These are phyloP conservation scores for Poeciliopsis infans DNA, from an alignment of 2,797 vertebrate species.

Conservation along the genomic window DNA sequence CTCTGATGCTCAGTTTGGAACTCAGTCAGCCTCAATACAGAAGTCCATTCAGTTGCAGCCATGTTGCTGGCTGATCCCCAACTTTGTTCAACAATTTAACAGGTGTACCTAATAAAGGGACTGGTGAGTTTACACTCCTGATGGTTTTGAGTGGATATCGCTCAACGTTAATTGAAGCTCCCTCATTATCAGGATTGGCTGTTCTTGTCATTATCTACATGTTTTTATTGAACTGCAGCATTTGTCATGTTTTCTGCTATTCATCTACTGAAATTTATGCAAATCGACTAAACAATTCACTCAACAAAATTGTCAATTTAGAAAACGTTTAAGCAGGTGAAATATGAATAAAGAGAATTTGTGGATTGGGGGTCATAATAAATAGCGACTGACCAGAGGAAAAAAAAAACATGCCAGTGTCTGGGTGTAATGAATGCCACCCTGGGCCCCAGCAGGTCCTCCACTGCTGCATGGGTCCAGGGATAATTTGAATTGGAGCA, in stretches of 20 bases:
- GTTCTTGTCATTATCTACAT: conserved; percentile 23
- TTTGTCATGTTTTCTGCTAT: conserved; percentile 19
- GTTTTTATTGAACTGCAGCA: conserved; percentile 38
- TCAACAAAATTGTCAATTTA: conserved; percentile 19
- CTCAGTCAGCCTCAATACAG: not conserved
- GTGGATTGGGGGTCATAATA: conserved; percentile 42
- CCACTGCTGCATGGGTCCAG: conserved; percentile 74
- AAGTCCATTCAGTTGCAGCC: not conserved
- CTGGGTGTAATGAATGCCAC: conserved; percentile 77
- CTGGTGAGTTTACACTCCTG: not conserved
- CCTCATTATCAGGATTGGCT: not conserved
- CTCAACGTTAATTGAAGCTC: conserved; percentile 1
- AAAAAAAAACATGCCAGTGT: conserved; percentile 61
- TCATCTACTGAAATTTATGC: conserved; percentile 29
- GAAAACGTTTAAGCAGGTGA: conserved; percentile 23
- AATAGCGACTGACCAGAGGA: conserved; percentile 53
- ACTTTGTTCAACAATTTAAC: not conserved
- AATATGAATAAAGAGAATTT: conserved; percentile 13
- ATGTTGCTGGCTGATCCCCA: not conserved
- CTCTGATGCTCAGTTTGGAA: not conserved
- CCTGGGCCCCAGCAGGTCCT: conserved; percentile 78
- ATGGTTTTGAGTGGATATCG: not conserved
- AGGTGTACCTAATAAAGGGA: not conserved
- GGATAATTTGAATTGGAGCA: conserved; percentile 82
- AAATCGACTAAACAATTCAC: conserved; percentile 8